Percentiles rank a stretch among this genome's conserved stretches.
phyloP scores from a whole-genome alignment of 1,140 invertebrate species.

The Acyrthosiphon pisum region DNA sequence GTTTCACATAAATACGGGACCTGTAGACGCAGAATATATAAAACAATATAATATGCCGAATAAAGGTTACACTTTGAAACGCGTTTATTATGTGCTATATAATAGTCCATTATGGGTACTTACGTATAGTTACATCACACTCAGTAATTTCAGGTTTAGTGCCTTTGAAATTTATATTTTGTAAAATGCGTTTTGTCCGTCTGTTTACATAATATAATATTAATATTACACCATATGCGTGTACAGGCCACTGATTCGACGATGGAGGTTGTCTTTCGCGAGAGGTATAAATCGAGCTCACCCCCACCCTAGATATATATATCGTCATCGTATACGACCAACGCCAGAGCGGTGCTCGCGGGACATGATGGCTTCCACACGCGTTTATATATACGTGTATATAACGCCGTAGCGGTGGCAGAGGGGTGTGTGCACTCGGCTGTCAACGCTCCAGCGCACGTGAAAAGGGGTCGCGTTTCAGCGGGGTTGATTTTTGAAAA shows the following conservation, averaged over 20 bases:
- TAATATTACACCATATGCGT: not conserved
- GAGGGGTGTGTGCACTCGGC: slow-evolving; percentile 27
- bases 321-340: not conserved
- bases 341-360: not conserved
- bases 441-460: slow-evolving; percentile 49
- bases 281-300: not conserved
- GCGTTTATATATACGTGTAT: not conserved
- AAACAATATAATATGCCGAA: not conserved
- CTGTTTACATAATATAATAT: not conserved
- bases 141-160: not conserved
- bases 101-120: not conserved
- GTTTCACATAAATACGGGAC: not conserved
- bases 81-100: not conserved
- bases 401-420: not conserved
- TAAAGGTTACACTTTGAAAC: not conserved
- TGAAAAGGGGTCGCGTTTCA: slow-evolving; percentile 46
- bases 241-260: not conserved
- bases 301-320: not conserved
- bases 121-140: not conserved
- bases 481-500: slow-evolving; percentile 57
- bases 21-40: not conserved
- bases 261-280: not conserved
- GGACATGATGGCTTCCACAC: slow-evolving; percentile 52
- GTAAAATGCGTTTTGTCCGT: not conserved
- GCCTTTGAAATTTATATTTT: not conserved